Conservation (phyloP, 2,888 invertebrate species). For the Caenorhabditis angaria region DNA sequence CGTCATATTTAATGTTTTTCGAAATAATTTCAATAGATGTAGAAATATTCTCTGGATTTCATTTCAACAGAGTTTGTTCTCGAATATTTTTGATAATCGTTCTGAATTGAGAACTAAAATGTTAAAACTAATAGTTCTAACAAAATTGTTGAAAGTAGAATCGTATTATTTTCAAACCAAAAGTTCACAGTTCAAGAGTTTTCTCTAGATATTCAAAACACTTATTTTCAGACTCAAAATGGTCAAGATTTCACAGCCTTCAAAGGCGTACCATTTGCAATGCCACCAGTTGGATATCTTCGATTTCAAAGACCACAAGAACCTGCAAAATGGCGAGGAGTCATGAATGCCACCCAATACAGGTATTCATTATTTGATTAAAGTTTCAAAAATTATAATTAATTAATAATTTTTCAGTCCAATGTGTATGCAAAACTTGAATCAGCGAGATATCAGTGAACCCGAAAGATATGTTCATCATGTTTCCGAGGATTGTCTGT, state of each 20-base stretch:
- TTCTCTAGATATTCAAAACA: too few relatives aligned
- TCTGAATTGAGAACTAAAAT: too few relatives aligned
- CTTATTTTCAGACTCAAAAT: conserved; percentile 42
- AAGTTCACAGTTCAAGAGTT: too few relatives aligned
- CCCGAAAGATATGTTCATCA: conserved; percentile 61
- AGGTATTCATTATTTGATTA: conserved; percentile 31
- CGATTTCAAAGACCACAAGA: conserved; percentile 71
- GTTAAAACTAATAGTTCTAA: too few relatives aligned
- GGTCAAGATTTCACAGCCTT: conserved; percentile 70
- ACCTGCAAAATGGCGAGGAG: conserved; percentile 71
- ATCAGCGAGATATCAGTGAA: conserved; percentile 49
- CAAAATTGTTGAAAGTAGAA: too few relatives aligned
- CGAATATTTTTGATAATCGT: too few relatives aligned
- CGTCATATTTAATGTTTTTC: too few relatives aligned
- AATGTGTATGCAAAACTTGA: conserved; percentile 62
- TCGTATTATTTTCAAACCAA: too few relatives aligned
- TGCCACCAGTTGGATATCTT: conserved; percentile 71
- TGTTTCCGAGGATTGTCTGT: conserved; percentile 85
- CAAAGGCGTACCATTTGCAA: conserved; percentile 73
- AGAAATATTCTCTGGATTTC: too few relatives aligned
- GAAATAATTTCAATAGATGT: too few relatives aligned
- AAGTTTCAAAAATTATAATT: neutral
- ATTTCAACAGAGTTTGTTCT: too few relatives aligned
- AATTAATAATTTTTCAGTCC: conserved; percentile 32
- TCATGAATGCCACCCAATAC: conserved; percentile 72